Evolutionary conservation across 2,888 invertebrate genomes (phyloP).

Genomic region (Pollenia angustigena): DNA sequence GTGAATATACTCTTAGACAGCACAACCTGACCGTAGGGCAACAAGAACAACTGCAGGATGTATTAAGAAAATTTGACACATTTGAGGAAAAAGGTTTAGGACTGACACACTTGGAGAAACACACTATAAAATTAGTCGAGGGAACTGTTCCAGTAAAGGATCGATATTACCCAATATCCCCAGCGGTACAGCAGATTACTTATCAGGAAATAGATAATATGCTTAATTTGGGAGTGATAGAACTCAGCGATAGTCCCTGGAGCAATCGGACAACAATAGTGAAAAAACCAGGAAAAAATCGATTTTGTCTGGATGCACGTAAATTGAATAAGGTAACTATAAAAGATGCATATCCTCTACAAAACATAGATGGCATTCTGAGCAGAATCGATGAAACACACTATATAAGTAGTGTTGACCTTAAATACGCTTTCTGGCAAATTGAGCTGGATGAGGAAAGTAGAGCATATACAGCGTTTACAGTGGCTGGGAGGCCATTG

Average conservation of each 20-base stretch:
- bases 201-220: conserved; percentile 14
- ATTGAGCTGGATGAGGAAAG: conserved; percentile 44
- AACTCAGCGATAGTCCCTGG: background rate
- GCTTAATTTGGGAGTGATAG: background rate
- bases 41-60: too few species aligned
- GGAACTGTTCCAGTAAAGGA: too few species aligned
- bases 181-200: conserved; percentile 13
- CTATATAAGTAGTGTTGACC: conserved; percentile 57
- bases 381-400: background rate
- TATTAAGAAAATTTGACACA: too few species aligned
- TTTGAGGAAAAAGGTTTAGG: too few species aligned
- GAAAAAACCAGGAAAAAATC: background rate
- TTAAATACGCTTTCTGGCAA: conserved; percentile 48
- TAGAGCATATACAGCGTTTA: conserved; percentile 44
- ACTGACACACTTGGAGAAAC: too few species aligned
- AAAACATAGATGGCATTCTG: background rate
- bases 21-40: too few species aligned
- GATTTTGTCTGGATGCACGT: background rate
- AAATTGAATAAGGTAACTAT: background rate
- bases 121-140: too few species aligned
- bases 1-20: too few species aligned
- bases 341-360: background rate
- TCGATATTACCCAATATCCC: background rate
- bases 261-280: background rate
- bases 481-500: background rate